Evolutionary conservation across 2,113 vertebrate species (phyloP), one percentile per base, ranked within the genome.

Genomic region (Marmota flaviventris): DNA sequence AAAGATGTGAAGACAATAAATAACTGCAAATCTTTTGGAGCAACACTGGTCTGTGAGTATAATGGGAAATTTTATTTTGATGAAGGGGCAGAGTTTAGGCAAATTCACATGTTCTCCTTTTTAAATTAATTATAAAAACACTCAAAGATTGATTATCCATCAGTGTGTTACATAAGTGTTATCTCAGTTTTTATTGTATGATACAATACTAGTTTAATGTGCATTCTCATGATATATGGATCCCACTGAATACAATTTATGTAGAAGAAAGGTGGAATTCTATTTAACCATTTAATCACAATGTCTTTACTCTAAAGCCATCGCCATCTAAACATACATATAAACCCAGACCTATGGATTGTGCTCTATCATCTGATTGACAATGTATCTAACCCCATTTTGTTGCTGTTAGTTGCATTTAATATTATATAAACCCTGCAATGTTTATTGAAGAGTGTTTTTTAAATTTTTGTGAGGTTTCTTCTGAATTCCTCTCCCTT

Each of bases 401-500:
- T 73, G 22, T 86, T 92, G 48, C 32, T 97, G 5, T 84, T 75
- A 29, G 18, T 45, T 87, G 3, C 76, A 25, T 29, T 58, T n/a
- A 81, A 45, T 86, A n/a, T 69, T 76, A 53, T 53, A 56, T 48
- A 42, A 85, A 25, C 39, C 73, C 39, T 53, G 16, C 3, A 13
- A 1, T 72, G 25, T 89, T 92, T 97, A 87, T 85, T 34, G 61
- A 17, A 63, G 7, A 16, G 18, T 53, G 27, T 67, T 93, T 77
- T 81, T 53, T 32, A 77, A 56, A n/a, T 84, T 95, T 56, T 91
- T 85, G 14, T n/a, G 24, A 91, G 56, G 27, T 82, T 97, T 89
- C 51, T 69, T 88, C 61, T 63, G 67, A 69, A 61, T 94, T 77
- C 53, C n/a, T 67, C 93, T 91, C 13, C 61, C 14, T 65, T 94